Evolutionary conservation across 2,888 invertebrate species (phyloP), one percentile per base, ranked within the genome.

Genomic region (Melinaea menophilus): DNA sequence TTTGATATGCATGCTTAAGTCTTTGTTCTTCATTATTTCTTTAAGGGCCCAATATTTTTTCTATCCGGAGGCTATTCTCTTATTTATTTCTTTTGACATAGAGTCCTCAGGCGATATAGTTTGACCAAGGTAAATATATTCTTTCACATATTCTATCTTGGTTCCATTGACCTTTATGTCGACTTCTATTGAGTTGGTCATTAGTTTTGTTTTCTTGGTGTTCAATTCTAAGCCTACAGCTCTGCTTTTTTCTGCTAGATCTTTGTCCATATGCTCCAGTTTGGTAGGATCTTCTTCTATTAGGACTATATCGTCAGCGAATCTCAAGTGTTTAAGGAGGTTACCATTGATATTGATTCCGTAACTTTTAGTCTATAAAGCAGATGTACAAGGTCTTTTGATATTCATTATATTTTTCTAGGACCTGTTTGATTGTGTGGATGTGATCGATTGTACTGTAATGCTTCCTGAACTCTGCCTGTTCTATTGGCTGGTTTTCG

Each of bases 391-490:
- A n/a, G 34, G 47, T 7, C 56, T 63, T 65, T 1, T 22, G 22
- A 22, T 22, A 22, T 22, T 22, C 22, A 22, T 22, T 22, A 22
- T 22, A 22, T 22, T 68, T 71, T 45, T 70, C 59, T 11, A 69
- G 55, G 4, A 66, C 9, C 13, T 62, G 64, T 61, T 65, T 64
- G 7, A 67, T 12, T 13, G 67, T 69, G 45, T 68, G 67, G 9
- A 72, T 69, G 35, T 72, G 67, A 54, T 70, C 65, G 2, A 71
- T 62, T 22, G 66, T 69, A 33, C 57, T 56, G 56, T 59, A 71
- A 9, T 60, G 34, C 55, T 66, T 68, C 22, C 71, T 60, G 46
- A 72, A 72, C 2, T 71, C 73, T 1, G 71, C 22, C 22, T 22
- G 22, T 22, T 22, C 22, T 22, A 22, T 22, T 22, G 22, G 22